These are phyloP conservation scores for Popillia japonica DNA, from an alignment of 1,140 invertebrate genomes.

Conservation along the genomic window DNA sequence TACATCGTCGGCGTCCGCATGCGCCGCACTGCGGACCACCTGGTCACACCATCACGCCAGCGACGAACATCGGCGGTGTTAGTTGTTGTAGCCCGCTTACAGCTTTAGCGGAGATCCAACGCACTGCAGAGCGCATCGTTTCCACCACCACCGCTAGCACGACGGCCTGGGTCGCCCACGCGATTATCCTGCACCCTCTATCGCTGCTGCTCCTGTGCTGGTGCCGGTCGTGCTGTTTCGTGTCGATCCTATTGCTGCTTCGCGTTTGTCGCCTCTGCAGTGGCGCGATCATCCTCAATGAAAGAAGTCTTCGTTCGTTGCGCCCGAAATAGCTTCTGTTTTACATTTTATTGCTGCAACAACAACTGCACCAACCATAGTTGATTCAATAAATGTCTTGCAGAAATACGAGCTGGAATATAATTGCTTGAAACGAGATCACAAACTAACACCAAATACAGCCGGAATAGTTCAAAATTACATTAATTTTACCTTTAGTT, in stretches of 20 bases:
- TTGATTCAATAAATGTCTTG: too few relatives aligned
- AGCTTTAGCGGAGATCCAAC: not conserved
- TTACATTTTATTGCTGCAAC: too few relatives aligned
- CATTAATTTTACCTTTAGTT: too few relatives aligned
- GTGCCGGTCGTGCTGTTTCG: not conserved
- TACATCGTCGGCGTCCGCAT: constrained; percentile 8
- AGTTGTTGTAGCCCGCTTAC: not conserved
- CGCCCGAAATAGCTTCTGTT: too few relatives aligned
- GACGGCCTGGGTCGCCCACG: constrained; percentile 8
- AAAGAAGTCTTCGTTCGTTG: too few relatives aligned
- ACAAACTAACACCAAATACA: too few relatives aligned
- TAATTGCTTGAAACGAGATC: too few relatives aligned
- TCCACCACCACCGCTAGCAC: too few relatives aligned
- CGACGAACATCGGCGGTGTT: constrained; percentile 2
- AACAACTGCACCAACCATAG: too few relatives aligned
- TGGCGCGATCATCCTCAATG: not conserved
- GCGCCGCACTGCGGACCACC: constrained; percentile 40
- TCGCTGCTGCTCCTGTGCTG: not conserved
- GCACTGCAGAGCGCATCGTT: constrained; percentile 1
- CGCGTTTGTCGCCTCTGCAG: not conserved
- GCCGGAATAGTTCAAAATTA: too few relatives aligned
- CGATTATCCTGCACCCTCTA: constrained; percentile 26
- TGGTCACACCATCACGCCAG: not conserved
- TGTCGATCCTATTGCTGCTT: too few relatives aligned
- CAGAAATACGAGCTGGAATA: too few relatives aligned